These are phyloP conservation scores for Omphaloscelis lunosa DNA, from an alignment of 2,888 invertebrate species.

Conservation along the genomic window DNA sequence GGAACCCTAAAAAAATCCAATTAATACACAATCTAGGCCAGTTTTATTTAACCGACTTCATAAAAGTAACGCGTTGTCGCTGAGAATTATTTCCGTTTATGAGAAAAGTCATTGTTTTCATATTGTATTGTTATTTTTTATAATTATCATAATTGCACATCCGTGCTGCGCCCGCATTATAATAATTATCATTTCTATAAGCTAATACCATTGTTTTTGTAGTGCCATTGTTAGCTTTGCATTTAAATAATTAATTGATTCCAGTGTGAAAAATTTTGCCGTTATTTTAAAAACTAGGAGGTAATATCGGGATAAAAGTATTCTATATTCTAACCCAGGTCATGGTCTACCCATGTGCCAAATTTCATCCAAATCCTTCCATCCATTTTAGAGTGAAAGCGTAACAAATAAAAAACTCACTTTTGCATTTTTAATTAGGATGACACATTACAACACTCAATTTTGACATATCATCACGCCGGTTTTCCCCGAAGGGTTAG, in stretches of 20 bases:
- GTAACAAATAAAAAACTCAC: too few relatives aligned
- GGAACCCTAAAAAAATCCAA: too few relatives aligned
- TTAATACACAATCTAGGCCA: constrained; percentile 24
- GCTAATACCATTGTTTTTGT: constrained; percentile 46
- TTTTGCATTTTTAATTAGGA: background rate
- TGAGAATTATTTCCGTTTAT: constrained; percentile 32
- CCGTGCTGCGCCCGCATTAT: constrained; percentile 37
- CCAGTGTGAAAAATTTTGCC: constrained; percentile 5
- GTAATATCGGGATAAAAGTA: too few relatives aligned
- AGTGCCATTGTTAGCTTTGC: constrained; percentile 27
- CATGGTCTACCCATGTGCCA: too few relatives aligned
- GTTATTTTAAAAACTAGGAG: constrained; percentile 13
- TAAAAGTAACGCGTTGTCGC: constrained; percentile 26
- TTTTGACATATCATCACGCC: too few relatives aligned
- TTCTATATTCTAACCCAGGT: too few relatives aligned
- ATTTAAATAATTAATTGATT: constrained; percentile 47
- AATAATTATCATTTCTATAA: constrained; percentile 45
- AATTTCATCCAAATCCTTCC: too few relatives aligned
- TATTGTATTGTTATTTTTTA: constrained; percentile 57
- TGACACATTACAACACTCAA: constrained; percentile 1
- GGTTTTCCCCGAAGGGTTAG: too few relatives aligned
- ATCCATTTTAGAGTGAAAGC: too few relatives aligned
- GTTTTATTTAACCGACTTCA: constrained; percentile 30
- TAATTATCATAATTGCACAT: constrained; percentile 54
- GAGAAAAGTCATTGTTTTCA: constrained; percentile 48